Base-by-base conservation (phyloP, 1,140 invertebrate species). In the Nixonia krombeini region DNA sequence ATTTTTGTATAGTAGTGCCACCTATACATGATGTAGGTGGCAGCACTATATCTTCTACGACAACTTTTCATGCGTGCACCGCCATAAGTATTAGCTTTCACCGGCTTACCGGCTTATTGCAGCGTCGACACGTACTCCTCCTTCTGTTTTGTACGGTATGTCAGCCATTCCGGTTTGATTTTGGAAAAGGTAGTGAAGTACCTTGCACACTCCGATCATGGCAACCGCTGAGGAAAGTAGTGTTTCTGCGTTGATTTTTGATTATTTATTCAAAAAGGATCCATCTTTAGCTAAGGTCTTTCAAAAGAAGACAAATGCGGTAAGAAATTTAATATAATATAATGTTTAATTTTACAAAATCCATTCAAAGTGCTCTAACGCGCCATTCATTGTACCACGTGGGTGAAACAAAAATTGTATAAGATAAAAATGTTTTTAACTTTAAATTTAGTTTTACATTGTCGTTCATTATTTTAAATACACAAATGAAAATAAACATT, bases 221-320 rank as follows among this genome's bases (percentile, higher is more conserved):
- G 75, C 74, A 41, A 63, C 51, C 17, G 28, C 46, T 0, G 81
- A 79, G 4, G 78, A 81, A 49, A 59, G 64, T 7, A 56, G 65
- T 0, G 45, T 83, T 41, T 73, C 76, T 53, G 86, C 88, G 1
- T 70, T 90, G 21, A 77, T 90, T 15, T 85, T 87, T 44, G 86
- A 89, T 40, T 88, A 85, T 85, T 79, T 90, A 45, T 63, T 84
- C 15, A 86, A 86, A 41, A 87, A 85, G 53, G 89, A 90, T 62
- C 85, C 85, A 49, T 82, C 83, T 4, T 72, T 90, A 12, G 89
- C 89, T 0, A 83, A 86, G 59, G 81, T 87, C 31, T 90, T 87
- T 64, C 85, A 89, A 56, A 87, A 87, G 46, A 90, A 90, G 80
- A 86, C 84, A 7, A 89, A 88, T 44, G 86, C 87, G 73, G 89